These are phyloP conservation scores for Eucera pruinosa DNA, from an alignment of 2,888 invertebrate species.

Conservation along the genomic window DNA sequence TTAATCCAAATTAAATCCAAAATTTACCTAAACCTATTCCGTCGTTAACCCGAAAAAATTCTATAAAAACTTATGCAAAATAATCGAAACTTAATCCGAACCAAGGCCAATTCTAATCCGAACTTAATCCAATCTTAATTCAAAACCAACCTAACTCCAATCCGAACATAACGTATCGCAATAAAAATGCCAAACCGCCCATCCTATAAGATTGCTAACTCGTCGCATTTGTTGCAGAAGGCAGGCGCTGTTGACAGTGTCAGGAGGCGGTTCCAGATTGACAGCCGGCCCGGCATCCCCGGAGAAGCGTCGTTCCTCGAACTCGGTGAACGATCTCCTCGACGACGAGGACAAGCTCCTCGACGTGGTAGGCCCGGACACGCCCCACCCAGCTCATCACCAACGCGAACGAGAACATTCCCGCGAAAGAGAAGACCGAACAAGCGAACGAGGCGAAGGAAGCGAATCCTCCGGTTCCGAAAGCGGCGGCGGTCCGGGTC, in stretches of 20 bases:
- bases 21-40: too few species aligned
- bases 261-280: slow-evolving; percentile 82
- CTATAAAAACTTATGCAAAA: too few species aligned
- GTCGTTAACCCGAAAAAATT: too few species aligned
- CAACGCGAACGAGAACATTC: slow-evolving; percentile 80
- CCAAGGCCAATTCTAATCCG: too few species aligned
- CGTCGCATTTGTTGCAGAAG: slow-evolving; percentile 84
- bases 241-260: slow-evolving; percentile 84
- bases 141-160: too few species aligned
- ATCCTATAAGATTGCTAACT: slow-evolving; percentile 78
- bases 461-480: slow-evolving; percentile 84
- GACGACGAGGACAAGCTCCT: slow-evolving; percentile 94
- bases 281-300: slow-evolving; percentile 81
- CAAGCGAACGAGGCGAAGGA: slow-evolving; percentile 82
- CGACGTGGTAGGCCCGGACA: slow-evolving; percentile 95
- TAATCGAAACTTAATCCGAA: too few species aligned
- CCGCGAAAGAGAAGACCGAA: slow-evolving; percentile 81
- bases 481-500: slow-evolving; percentile 86
- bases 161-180: too few species aligned
- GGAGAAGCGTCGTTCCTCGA: slow-evolving; percentile 80
- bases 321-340: slow-evolving; percentile 81
- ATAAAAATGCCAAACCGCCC: too few species aligned
- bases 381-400: slow-evolving; percentile 88
- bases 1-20: too few species aligned
- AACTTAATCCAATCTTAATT: too few species aligned